phyloP scores from a whole-genome alignment of 2,113 vertebrate species.

The Nicator chloris region DNA sequence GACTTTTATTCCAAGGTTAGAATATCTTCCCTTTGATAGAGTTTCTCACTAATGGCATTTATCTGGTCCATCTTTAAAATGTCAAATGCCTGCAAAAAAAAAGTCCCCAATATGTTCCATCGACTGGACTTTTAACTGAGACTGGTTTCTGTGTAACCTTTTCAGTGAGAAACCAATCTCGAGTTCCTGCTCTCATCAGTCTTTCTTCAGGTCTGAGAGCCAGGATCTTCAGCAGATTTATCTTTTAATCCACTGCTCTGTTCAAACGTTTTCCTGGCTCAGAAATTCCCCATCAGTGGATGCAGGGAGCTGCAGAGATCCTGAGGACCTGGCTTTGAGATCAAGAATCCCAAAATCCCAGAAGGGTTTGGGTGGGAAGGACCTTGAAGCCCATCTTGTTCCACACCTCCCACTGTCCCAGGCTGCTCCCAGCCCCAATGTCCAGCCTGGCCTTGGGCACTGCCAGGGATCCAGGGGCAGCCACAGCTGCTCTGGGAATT shows the following conservation, averaged over 20 bases:
- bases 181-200: not conserved
- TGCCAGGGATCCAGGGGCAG: not conserved
- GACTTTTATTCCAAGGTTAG: constrained; percentile 13
- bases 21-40: not conserved
- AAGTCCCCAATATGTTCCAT: not conserved
- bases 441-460: not conserved
- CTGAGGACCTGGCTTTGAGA: rapidly evolving
- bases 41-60: not conserved
- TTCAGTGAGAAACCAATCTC: not conserved
- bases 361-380: not conserved
- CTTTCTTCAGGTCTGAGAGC: not conserved
- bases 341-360: rapidly evolving
- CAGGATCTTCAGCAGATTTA: not conserved
- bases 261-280: not conserved
- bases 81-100: not conserved
- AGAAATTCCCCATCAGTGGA: not conserved
- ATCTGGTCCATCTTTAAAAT: constrained; percentile 33
- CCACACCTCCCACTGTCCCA: not conserved
- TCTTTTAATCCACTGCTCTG: not conserved
- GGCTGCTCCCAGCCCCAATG: not conserved
- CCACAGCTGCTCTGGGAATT: not conserved
- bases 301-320: not conserved
- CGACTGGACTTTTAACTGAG: not conserved
- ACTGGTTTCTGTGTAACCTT: not conserved
- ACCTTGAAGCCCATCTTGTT: rapidly evolving